Evolutionary conservation across 2,113 vertebrate genomes (phyloP).

Genomic region (Leiothrix lutea): DNA sequence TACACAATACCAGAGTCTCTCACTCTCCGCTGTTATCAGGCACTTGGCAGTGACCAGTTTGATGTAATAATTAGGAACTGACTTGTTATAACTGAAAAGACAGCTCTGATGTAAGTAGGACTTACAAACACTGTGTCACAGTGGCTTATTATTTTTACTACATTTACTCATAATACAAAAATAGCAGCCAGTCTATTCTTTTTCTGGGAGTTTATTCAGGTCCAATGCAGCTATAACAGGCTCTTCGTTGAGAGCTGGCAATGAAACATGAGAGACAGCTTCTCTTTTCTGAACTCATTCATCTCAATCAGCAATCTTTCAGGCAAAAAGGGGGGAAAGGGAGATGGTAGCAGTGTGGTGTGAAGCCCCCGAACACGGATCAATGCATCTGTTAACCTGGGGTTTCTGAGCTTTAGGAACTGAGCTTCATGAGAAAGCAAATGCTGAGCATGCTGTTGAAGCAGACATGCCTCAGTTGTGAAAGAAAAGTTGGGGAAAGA

Average conservation of each 20-base stretch:
- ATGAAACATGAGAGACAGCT: conserved; percentile 29
- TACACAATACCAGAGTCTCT: neutral
- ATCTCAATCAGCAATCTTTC: conserved; percentile 62
- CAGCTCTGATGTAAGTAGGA: conserved; percentile 55
- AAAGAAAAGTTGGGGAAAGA: neutral
- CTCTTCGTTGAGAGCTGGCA: conserved; percentile 36
- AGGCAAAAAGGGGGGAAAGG: conserved; percentile 10
- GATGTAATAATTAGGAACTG: conserved; percentile 70
- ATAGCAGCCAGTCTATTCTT: conserved; percentile 70
- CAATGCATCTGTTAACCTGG: neutral
- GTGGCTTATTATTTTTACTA: conserved; percentile 77
- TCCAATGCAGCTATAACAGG: conserved; percentile 23
- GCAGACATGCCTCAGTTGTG: neutral
- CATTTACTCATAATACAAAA: conserved; percentile 74
- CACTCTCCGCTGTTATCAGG: conserved; percentile 1
- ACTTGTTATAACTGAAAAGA: conserved; percentile 49
- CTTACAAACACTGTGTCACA: conserved; percentile 64
- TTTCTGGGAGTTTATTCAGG: conserved; percentile 68
- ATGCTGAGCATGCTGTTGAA: neutral
- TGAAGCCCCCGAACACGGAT: neutral
- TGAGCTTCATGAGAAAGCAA: neutral
- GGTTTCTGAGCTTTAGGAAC: neutral
- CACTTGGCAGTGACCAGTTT: conserved; percentile 56
- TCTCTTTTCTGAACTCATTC: conserved; percentile 45
- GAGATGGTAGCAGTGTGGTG: neutral